phyloP scores from a whole-genome alignment of 2,797 vertebrate genomes.

The Neostethus bicornis region DNA sequence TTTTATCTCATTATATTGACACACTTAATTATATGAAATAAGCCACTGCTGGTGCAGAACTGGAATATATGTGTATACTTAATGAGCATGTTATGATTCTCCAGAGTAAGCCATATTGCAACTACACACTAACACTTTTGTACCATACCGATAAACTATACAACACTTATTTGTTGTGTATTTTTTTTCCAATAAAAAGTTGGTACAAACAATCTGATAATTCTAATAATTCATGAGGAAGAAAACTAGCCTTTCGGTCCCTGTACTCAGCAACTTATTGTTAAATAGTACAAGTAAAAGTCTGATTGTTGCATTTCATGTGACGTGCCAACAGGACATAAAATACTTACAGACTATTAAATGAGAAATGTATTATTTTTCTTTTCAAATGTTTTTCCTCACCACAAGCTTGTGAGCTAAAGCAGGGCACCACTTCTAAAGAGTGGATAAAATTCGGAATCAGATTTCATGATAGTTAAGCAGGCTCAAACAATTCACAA shows the following conservation, averaged over 20 bases:
- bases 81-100: constrained; percentile 48
- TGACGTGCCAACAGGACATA: constrained; percentile 3
- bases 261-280: constrained; percentile 7
- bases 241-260: constrained; percentile 26
- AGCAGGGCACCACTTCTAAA: constrained; percentile 16
- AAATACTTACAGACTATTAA: constrained; percentile 24
- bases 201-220: constrained; percentile 24
- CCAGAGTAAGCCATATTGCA: constrained; percentile 19
- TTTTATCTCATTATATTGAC: constrained; percentile 65
- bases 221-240: constrained; percentile 28
- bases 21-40: constrained; percentile 59
- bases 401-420: constrained; percentile 10
- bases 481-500: too few relatives aligned
- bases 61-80: constrained; percentile 52
- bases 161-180: constrained; percentile 1
- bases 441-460: too few relatives aligned
- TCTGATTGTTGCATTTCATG: constrained; percentile 6
- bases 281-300: constrained; percentile 22
- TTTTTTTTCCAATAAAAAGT: not conserved
- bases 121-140: constrained; percentile 21
- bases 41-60: constrained; percentile 40
- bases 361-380: constrained; percentile 16
- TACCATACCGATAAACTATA: constrained; percentile 10
- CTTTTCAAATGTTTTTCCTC: constrained; percentile 14
- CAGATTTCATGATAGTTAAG: too few relatives aligned